A percentile compares a stretch with the other conserved stretches of the same genome.
phyloP scores from a whole-genome alignment of 2,888 invertebrate species.

The Microctonus brassicae region DNA sequence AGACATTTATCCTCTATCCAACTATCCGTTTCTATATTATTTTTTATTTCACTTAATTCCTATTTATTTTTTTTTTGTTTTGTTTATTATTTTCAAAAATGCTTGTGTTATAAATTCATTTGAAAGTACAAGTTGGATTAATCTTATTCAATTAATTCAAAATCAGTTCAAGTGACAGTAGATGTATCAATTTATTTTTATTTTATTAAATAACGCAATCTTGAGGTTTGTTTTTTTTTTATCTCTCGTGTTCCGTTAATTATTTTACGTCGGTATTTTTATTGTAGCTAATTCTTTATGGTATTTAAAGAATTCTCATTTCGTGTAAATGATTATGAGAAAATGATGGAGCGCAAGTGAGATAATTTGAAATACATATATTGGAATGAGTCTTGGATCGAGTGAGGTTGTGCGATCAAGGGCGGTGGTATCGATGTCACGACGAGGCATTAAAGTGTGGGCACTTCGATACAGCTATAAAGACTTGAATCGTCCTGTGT shows the following conservation, averaged over 20 bases:
- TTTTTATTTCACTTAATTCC: not conserved
- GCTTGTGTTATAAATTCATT: too few relatives aligned
- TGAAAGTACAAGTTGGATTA: too few relatives aligned
- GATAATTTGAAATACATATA: not conserved
- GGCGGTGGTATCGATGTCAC: slow-evolving; percentile 22
- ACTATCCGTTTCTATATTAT: not conserved
- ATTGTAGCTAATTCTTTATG: not conserved
- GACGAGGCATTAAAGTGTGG: slow-evolving; percentile 24
- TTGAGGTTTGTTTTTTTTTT: not conserved
- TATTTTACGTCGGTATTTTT: too few relatives aligned
- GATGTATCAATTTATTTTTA: not conserved
- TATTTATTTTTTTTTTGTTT: not conserved
- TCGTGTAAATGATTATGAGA: not conserved
- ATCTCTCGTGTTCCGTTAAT: too few relatives aligned
- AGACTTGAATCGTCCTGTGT: slow-evolving; percentile 6
- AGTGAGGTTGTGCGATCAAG: slow-evolving; percentile 15
- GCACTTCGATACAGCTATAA: slow-evolving; percentile 49
- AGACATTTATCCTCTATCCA: slow-evolving; percentile 7
- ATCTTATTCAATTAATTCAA: too few relatives aligned
- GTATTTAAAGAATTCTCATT: not conserved
- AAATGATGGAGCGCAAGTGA: not conserved
- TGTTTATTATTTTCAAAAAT: too few relatives aligned
- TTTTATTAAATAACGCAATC: not conserved
- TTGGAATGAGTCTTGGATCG: not conserved
- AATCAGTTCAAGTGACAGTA: not conserved